Percentiles rank a stretch among this genome's conserved stretches.
phyloP scores from a whole-genome alignment of 2,888 invertebrate genomes.

The Automeris io region DNA sequence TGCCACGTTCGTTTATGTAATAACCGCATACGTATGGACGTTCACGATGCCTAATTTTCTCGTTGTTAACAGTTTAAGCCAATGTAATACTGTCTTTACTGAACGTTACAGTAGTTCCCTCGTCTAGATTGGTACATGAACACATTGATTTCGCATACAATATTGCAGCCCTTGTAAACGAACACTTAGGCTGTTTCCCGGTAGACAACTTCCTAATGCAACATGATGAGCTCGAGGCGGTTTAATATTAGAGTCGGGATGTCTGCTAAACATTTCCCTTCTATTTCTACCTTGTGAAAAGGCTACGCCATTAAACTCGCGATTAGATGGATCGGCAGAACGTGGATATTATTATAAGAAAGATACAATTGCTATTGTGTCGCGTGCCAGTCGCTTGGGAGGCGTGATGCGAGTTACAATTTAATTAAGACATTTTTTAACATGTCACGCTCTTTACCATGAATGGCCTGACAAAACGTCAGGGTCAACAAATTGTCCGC shows the following conservation, averaged over 20 bases:
- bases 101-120: conserved; percentile 4
- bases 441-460: conserved; percentile 38
- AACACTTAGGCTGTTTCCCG: conserved; percentile 27
- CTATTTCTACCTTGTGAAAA: too few species aligned
- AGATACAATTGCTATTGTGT: conserved; percentile 43
- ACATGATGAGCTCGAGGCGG: conserved; percentile 44
- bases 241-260: conserved; percentile 28
- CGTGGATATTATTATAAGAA: conserved; percentile 32
- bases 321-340: neutral
- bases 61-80: conserved; percentile 15
- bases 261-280: conserved; percentile 28
- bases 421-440: conserved; percentile 57
- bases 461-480: too few species aligned
- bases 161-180: conserved; percentile 7
- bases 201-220: conserved; percentile 34
- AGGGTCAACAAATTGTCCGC: too few species aligned
- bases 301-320: too few species aligned
- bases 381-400: conserved; percentile 49
- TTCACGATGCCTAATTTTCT: conserved; percentile 45
- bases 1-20: conserved; percentile 63
- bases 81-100: conserved; percentile 6
- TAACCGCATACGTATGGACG: conserved; percentile 51
- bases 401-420: conserved; percentile 45
- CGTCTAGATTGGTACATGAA: conserved; percentile 3
- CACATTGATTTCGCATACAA: conserved; percentile 3